A percentile compares a stretch with the other conserved stretches of the same genome.
These are phyloP conservation scores for Platycheirus rosarum DNA, from an alignment of 2,888 invertebrate species.

Conservation along the genomic window DNA sequence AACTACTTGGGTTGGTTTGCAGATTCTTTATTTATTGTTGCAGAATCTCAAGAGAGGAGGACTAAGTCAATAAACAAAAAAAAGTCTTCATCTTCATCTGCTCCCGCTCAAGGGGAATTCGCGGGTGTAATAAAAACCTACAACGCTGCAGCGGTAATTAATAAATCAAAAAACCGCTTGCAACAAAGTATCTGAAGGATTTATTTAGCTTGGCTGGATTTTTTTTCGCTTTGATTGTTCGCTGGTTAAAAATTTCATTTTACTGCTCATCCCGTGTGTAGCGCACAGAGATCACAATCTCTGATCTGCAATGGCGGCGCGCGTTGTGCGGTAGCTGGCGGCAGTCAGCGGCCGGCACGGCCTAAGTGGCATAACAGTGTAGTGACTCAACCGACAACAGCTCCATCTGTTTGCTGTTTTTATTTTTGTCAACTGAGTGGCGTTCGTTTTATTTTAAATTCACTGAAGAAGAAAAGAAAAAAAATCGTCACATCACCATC, in stretches of 20 bases:
- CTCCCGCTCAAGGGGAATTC: slow-evolving; percentile 15
- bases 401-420: slow-evolving; percentile 58
- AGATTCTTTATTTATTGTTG: slow-evolving; percentile 51
- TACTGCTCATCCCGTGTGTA: slow-evolving; percentile 28
- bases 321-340: slow-evolving; percentile 71
- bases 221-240: slow-evolving; percentile 13
- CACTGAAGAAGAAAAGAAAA: slow-evolving; percentile 11
- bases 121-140: not conserved
- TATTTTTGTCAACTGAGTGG: slow-evolving; percentile 27
- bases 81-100: slow-evolving; percentile 2
- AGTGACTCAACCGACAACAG: slow-evolving; percentile 72
- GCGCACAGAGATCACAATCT: slow-evolving; percentile 64
- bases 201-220: slow-evolving; percentile 39
- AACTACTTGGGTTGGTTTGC: not conserved
- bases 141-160: slow-evolving; percentile 64
- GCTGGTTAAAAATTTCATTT: slow-evolving; percentile 51
- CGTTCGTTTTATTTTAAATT: slow-evolving; percentile 15
- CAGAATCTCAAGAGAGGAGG: slow-evolving; percentile 32
- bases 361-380: slow-evolving; percentile 65
- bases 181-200: slow-evolving; percentile 67
- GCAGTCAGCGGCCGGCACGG: slow-evolving; percentile 6
- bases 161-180: slow-evolving; percentile 67
- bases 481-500: slow-evolving; percentile 43
- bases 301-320: slow-evolving; percentile 44
- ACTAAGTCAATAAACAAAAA: slow-evolving; percentile 32